A percentile compares a stretch with the other conserved stretches of the same genome.
phyloP scores from a whole-genome alignment of 2,797 vertebrate species.

The Mycteria americana region DNA sequence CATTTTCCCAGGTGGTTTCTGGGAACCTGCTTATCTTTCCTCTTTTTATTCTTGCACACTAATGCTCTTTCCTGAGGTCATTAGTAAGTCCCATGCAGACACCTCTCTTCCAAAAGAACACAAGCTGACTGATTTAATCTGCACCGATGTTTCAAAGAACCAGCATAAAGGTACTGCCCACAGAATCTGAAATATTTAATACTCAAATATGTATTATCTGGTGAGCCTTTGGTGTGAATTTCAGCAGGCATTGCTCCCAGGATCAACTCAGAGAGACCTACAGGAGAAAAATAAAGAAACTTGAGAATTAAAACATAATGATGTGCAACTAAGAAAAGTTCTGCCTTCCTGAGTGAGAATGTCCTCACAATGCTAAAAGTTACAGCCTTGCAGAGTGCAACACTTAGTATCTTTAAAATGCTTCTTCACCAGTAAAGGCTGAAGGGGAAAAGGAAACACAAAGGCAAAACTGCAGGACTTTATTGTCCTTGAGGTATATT shows the following conservation, averaged over 20 bases:
- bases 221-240: neutral
- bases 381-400: neutral
- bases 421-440: neutral
- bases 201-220: neutral
- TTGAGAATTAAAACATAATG: neutral
- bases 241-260: neutral
- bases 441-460: neutral
- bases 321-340: neutral
- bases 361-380: neutral
- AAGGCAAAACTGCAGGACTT: slow-evolving; percentile 1
- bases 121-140: neutral
- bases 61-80: neutral
- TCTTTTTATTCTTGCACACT: neutral
- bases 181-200: slow-evolving; percentile 6
- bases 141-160: neutral
- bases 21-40: neutral
- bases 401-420: neutral
- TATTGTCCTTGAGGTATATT: slow-evolving; percentile 45
- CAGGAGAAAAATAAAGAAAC: neutral
- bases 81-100: neutral
- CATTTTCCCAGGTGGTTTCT: neutral
- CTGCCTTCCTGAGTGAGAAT: neutral
- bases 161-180: neutral
- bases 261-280: neutral
- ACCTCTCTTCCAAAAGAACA: neutral